Percentiles rank a stretch among this genome's conserved stretches.
These are phyloP conservation scores for Oncorhynchus tshawytscha DNA, from an alignment of 2,113 vertebrate species.

Conservation along the genomic window DNA sequence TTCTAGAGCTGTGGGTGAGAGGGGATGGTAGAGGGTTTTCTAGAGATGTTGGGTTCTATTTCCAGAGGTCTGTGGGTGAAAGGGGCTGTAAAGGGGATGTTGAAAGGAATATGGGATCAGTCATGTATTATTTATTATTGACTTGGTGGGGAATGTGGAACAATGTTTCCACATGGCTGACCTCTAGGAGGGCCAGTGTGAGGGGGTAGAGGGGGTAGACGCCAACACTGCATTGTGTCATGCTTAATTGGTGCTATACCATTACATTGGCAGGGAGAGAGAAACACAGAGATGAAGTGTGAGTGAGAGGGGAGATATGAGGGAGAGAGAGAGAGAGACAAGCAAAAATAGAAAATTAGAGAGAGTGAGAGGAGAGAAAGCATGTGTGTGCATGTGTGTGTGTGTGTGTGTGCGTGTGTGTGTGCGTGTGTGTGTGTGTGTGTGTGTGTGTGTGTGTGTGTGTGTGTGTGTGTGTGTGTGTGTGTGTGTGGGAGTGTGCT, in stretches of 20 bases:
- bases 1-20: background rate
- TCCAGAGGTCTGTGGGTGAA: conserved; percentile 21
- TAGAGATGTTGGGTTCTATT: background rate
- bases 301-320: conserved; percentile 4
- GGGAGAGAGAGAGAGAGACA: conserved; percentile 32
- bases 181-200: conserved; percentile 55
- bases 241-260: conserved; percentile 64
- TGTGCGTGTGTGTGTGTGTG: conserved; percentile 23
- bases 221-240: conserved; percentile 58
- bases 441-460: conserved; percentile 43
- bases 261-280: conserved; percentile 47
- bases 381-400: background rate
- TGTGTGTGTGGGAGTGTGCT: conserved; percentile 14
- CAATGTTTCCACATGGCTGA: conserved; percentile 76
- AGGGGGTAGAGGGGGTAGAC: conserved; percentile 56
- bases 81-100: conserved; percentile 14
- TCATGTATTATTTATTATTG: conserved; percentile 76
- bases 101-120: conserved; percentile 39
- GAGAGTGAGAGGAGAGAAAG: conserved; percentile 14
- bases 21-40: too few species aligned
- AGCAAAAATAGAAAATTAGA: conserved; percentile 38
- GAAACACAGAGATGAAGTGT: conserved; percentile 16
- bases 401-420: conserved; percentile 15
- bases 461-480: conserved; percentile 49
- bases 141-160: conserved; percentile 73